Evolutionary conservation across 2,797 vertebrate species (phyloP).

Genomic region (Argentina silus): DNA sequence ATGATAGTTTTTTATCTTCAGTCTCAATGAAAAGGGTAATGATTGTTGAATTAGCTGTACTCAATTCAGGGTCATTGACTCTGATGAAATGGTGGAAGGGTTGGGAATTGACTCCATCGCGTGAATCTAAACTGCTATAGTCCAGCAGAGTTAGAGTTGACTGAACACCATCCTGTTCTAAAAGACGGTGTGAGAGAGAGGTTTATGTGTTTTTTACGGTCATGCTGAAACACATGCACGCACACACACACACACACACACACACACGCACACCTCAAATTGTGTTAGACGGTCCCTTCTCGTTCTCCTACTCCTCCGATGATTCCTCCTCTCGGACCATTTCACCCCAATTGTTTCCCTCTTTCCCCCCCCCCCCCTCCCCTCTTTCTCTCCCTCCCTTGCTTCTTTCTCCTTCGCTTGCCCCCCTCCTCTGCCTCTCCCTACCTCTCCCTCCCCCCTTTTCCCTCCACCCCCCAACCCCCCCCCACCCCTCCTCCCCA

Average conservation of each 20-base stretch:
- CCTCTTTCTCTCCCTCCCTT: neutral
- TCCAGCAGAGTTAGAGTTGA: neutral
- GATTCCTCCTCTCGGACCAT: conserved; percentile 23
- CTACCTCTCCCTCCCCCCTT: neutral
- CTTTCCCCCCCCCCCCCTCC: neutral
- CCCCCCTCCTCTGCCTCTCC: neutral
- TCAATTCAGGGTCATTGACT: too few species aligned
- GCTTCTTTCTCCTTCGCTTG: neutral
- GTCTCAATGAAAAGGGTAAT: too few species aligned
- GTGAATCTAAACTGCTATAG: too few species aligned
- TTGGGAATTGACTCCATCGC: too few species aligned
- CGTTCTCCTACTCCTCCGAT: conserved; percentile 32
- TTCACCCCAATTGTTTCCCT: conserved; percentile 6
- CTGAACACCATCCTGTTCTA: too few species aligned
- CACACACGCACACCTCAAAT: conserved; percentile 36
- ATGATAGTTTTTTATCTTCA: too few species aligned
- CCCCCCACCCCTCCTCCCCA: conserved; percentile 31
- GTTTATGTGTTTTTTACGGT: conserved; percentile 3
- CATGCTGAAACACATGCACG: neutral
- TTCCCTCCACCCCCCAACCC: neutral
- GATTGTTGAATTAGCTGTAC: too few species aligned
- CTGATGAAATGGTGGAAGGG: too few species aligned
- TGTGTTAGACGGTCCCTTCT: conserved; percentile 28
- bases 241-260: conserved; percentile 19
- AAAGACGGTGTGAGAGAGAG: neutral